Conservation (phyloP, 2,797 vertebrate species). For the Poecilia picta region DNA sequence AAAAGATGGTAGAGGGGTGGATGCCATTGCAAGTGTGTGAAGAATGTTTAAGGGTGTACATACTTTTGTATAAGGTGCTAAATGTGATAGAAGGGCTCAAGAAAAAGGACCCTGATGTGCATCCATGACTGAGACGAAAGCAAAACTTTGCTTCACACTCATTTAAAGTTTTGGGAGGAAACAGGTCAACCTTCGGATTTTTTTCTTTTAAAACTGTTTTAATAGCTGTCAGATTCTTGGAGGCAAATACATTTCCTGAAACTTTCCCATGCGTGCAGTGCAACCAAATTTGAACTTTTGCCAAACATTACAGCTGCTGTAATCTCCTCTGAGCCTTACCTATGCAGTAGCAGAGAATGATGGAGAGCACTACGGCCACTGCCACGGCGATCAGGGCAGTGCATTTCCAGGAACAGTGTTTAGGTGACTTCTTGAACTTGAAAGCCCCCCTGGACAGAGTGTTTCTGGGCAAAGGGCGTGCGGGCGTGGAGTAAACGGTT, state of each 20-base stretch:
- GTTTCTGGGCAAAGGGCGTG: constrained; percentile 95
- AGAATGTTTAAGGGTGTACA: neutral
- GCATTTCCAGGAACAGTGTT: constrained; percentile 99
- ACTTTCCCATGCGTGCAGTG: neutral
- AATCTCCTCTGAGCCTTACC: constrained; percentile 79
- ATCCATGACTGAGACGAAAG: constrained; percentile 1
- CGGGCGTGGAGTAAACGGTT: constrained; percentile 96
- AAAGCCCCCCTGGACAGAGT: constrained; percentile 96
- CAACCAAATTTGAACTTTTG: neutral
- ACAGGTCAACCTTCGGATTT: neutral
- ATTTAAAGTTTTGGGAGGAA: constrained; percentile 1
- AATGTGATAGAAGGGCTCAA: neutral
- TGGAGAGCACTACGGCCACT: constrained; percentile 92
- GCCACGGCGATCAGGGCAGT: constrained; percentile 95
- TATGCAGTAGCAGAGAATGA: constrained; percentile 97
- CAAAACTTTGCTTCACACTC: constrained; percentile 4
- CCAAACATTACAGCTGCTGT: neutral
- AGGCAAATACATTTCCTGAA: constrained; percentile 1
- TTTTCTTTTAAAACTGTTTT: constrained; percentile 8
- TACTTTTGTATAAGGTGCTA: neutral
- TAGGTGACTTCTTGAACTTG: constrained; percentile 98
- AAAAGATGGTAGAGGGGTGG: neutral
- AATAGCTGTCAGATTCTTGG: constrained; percentile 14
- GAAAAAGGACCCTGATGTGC: neutral
- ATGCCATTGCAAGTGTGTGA: neutral